phyloP scores from a whole-genome alignment of 2,888 invertebrate genomes.

The Ernsta delagoae region DNA sequence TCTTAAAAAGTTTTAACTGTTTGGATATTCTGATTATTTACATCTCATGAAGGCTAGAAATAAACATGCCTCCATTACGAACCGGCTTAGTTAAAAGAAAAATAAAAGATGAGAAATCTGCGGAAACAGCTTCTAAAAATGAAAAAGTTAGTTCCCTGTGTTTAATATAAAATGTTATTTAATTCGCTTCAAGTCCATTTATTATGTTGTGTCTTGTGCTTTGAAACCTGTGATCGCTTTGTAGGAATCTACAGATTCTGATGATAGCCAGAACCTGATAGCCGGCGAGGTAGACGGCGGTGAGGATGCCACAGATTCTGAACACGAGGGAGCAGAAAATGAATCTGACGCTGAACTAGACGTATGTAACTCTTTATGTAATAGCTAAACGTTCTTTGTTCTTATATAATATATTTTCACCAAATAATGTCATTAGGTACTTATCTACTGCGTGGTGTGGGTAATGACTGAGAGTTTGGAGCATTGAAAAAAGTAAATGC shows the following conservation, averaged over 20 bases:
- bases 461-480: no score
- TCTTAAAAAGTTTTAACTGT: not conserved
- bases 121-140: slow-evolving; percentile 13
- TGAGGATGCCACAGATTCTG: slow-evolving; percentile 68
- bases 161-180: not conserved
- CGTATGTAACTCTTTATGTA: slow-evolving; percentile 49
- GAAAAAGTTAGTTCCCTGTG: not conserved
- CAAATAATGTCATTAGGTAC: no score
- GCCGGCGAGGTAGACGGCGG: slow-evolving; percentile 57
- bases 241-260: slow-evolving; percentile 42
- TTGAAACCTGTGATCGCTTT: not conserved
- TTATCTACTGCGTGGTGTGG: no score
- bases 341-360: slow-evolving; percentile 74
- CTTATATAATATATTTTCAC: no score
- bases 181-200: not conserved
- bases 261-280: slow-evolving; percentile 54
- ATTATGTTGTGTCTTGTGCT: no score
- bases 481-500: no score
- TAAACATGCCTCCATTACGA: slow-evolving; percentile 73
- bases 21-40: not conserved
- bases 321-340: slow-evolving; percentile 60
- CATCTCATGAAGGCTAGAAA: not conserved
- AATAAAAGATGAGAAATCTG: slow-evolving; percentile 47
- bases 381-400: no score
- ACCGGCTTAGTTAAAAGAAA: slow-evolving; percentile 71